These are phyloP conservation scores for Lasioglossum leucozonium DNA, from an alignment of 2,888 invertebrate genomes.

Conservation along the genomic window DNA sequence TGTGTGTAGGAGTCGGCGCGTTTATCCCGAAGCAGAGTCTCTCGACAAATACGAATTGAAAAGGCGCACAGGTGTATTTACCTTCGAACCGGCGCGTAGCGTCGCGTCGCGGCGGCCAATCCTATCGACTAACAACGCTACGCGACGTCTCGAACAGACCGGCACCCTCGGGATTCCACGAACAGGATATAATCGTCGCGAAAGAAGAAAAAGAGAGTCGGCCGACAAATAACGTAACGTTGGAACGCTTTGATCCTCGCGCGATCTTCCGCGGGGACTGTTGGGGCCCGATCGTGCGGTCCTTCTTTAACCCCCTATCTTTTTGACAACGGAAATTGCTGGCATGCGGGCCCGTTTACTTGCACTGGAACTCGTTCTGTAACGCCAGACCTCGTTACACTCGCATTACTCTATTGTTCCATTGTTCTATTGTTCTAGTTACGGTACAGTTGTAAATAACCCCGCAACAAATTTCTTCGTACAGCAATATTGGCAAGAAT, in stretches of 20 bases:
- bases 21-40: conserved; percentile 25
- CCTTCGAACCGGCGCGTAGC: background rate
- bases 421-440: conserved; percentile 59
- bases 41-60: conserved; percentile 39
- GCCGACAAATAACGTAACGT: conserved; percentile 43
- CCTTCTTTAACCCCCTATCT: background rate
- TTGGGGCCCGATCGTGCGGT: background rate
- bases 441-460: conserved; percentile 42
- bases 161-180: conserved; percentile 19
- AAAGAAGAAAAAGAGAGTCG: background rate
- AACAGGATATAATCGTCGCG: conserved; percentile 18
- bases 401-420: conserved; percentile 57
- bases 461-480: conserved; percentile 48
- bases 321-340: conserved; percentile 26
- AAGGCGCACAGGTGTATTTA: conserved; percentile 53
- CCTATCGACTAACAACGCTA: conserved; percentile 19
- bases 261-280: background rate
- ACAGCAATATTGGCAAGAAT: conserved; percentile 40
- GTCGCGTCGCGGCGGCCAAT: conserved; percentile 7
- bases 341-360: conserved; percentile 27
- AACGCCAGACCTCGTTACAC: conserved; percentile 40
- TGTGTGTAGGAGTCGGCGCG: background rate
- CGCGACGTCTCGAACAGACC: conserved; percentile 17
- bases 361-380: conserved; percentile 21
- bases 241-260: conserved; percentile 38